phyloP scores from a whole-genome alignment of 2,113 vertebrate genomes.

The Damaliscus lunatus region DNA sequence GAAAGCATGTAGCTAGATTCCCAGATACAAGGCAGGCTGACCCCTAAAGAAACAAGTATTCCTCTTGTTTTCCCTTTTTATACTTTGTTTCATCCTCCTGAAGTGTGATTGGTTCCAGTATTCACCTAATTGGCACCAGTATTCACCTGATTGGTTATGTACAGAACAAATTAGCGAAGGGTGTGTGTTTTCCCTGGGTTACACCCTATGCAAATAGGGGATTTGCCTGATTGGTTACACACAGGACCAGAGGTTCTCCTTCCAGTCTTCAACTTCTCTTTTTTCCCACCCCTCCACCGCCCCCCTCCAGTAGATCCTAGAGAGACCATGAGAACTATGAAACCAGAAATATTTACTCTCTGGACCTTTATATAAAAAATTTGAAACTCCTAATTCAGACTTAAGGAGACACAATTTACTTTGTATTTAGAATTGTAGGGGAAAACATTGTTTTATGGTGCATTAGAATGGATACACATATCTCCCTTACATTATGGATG shows the following conservation, averaged over 20 bases:
- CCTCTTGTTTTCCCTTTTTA: not conserved
- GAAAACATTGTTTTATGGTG: not conserved
- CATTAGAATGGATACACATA: not conserved
- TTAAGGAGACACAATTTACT: not conserved
- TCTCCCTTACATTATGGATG: not conserved
- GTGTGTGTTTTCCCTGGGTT: not conserved
- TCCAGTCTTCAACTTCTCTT: not conserved
- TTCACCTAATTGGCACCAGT: not conserved
- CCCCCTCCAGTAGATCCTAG: not conserved
- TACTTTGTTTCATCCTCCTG: not conserved
- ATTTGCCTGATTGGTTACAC: not conserved
- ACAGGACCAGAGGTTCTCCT: not conserved
- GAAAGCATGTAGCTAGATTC: not conserved
- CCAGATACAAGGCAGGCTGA: not conserved
- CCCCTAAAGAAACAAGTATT: not conserved
- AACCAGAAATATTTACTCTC: not conserved
- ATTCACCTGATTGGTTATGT: not conserved
- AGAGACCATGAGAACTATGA: not conserved
- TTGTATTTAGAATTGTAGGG: not conserved
- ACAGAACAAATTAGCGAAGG: not conserved
- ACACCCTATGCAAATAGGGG: not conserved
- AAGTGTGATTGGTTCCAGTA: not conserved
- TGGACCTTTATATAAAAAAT: not conserved
- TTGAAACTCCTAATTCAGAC: not conserved
- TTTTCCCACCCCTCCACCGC: fast-evolving